Evolutionary conservation across 2,888 invertebrate species (phyloP), one percentile per base, ranked within the genome.

Genomic region (Arctia plantaginis): DNA sequence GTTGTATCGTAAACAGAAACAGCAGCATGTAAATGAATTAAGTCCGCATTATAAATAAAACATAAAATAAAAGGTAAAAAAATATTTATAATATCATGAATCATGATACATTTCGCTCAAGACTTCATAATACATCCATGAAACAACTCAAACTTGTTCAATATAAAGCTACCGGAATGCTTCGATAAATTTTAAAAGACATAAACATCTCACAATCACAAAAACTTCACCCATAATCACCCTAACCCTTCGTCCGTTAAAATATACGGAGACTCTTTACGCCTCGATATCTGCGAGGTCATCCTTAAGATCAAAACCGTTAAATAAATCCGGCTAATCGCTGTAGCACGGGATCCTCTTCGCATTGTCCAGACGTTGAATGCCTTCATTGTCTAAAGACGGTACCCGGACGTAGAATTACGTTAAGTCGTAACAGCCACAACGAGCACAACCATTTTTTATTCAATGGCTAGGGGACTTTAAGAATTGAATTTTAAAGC

Each of bases 241-340:
- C 81, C 78, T 80, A 82, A 83, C 86, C 86, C 86, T 81, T 82
- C 80, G 82, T 66, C 78, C 80, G 81, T 82, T 82, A 73, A 79
- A 84, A 78, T 78, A 75, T 81, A 78, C 69, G 79, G 27, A 76
- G 69, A 80, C 75, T 77, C 76, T 77, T 80, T 85, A 82, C 82
- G 75, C 77, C 79, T 75, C 80, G 77, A 79, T 85, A 86, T 85
- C 87, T 79, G 80, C 82, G 81, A 79, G 79, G 80, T 83, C 82
- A 86, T 84, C 82, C 80, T 82, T 85, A 77, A 85, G 89, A 90
- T 90, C 86, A 87, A 83, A 88, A 91, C 92, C 92, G 93, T 94
- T 93, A 93, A 91, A 93, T 93, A 93, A 93, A 93, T 93, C 91
- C 90, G 80, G 85, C 92, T 93, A 93, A 93, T 93, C 92, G 91